Base-by-base conservation (phyloP, 2,113 vertebrate genomes). In the Nicator chloris region DNA sequence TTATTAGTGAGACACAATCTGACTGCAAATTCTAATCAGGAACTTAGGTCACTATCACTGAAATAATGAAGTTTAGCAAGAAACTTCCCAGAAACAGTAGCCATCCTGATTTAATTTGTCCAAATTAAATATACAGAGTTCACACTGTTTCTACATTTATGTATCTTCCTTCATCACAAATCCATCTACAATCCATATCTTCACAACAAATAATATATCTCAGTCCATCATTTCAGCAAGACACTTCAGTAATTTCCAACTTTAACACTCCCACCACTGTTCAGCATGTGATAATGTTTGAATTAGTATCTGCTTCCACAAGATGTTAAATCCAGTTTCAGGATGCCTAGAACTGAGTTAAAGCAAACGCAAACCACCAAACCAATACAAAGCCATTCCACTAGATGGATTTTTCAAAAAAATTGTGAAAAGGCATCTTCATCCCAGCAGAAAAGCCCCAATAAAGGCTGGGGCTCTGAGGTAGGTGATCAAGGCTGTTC, bases 271-370 rank as follows among this genome's bases (percentile, higher is more conserved):
- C 45, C 71, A 88, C 7, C 9, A 76, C 70, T 93, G 59, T 56
- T 91, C 57, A 78, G 72, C 64, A 79, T 79, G 44, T 82, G 87
- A 86, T 87, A 87, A 78, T 30, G 35, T 87, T 61, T 90, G 70
- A 95, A 94, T 91, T 85, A 93, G 27, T 68, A 85, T 49, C 53
- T 82, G 44, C 40, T 95, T 79, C 77, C 44, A 94, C 37, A 60
- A 72, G 73, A 72, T 53, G 78, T 82, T 82, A 79, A 79, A 85
- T 51, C 24, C 53, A 45, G 57, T 95, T 89, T 89, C 90, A 87
- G 35, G 35, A 11, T 45, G 70, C 37, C 51, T 60, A 75, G 51
- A 91, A 76, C 5, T 56, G 70, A 37, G 49, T 44, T 83, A 35
- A 88, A 68, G 65, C 49, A 93, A 73, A 65, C 53, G 33, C 40